Base-by-base conservation (phyloP, 2,888 invertebrate genomes). In the Polydesmus complanatus region DNA sequence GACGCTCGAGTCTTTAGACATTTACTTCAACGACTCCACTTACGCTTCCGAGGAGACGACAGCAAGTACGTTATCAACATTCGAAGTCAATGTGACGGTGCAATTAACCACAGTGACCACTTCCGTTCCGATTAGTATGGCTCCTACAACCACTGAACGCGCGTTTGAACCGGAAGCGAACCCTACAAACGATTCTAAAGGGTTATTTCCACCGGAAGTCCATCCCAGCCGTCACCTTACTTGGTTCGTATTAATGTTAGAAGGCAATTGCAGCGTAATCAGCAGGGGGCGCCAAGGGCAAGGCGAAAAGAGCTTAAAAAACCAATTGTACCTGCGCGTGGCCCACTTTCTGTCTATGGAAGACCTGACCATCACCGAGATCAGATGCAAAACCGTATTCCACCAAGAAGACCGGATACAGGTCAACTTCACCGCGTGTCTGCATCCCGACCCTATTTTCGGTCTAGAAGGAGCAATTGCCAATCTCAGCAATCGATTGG, bases 181-280 rank as follows among this genome's bases (percentile, higher is more conserved):
- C n/a, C n/a, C n/a, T n/a, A n/a, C n/a, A n/a, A n/a, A n/a, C n/a
- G n/a, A n/a, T n/a, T n/a, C n/a, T n/a, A n/a, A n/a, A n/a, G n/a
- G n/a, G n/a, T n/a, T n/a, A n/a, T n/a, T n/a, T n/a, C n/a, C n/a
- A n/a, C n/a, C n/a, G n/a, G n/a, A n/a, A n/a, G n/a, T n/a, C n/a
- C n/a, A n/a, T n/a, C n/a, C n/a, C n/a, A n/a, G n/a, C n/a, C n/a
- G n/a, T n/a, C n/a, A n/a, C n/a, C n/a, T n/a, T 8, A 37, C 37
- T 5, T 63, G 63, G 63, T 63, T 58, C 50, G 50, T 63, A 22
- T 49, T 63, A 22, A 37, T 51, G 11, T 50, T 63, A 11, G 55
- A 48, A 18, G 57, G 63, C 27, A 63, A 63, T 26, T 63, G 63
- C 52, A 58, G 58, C 2, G 47, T 54, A 25, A 50, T 52, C 26